Evolutionary conservation across 2,888 invertebrate species (phyloP).

Genomic region (Cephus pulcher): DNA sequence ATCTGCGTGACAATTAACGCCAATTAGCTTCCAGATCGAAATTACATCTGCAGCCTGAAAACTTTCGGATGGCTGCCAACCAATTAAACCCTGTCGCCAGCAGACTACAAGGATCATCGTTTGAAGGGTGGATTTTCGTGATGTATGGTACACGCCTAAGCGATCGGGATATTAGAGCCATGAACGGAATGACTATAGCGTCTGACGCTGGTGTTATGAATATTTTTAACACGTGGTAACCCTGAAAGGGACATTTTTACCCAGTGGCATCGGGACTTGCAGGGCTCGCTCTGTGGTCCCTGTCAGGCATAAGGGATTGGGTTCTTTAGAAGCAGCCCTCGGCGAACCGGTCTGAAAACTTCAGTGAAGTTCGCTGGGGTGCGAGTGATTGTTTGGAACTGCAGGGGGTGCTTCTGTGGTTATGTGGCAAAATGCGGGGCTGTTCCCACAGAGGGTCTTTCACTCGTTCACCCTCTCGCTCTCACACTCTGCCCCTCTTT

Average conservation of each 20-base stretch:
- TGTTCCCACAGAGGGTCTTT: conserved; percentile 38
- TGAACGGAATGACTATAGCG: neutral
- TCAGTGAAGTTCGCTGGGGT: conserved; percentile 6
- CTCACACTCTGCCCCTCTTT: conserved; percentile 13
- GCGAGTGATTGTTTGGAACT: conserved; percentile 48
- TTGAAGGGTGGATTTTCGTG: neutral
- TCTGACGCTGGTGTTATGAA: neutral
- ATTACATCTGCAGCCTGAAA: neutral
- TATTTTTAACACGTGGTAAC: neutral
- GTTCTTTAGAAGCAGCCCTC: conserved; percentile 32
- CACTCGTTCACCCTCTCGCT: conserved; percentile 13
- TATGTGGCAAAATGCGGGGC: conserved; percentile 44
- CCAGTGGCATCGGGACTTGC: neutral
- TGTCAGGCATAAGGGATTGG: conserved; percentile 26
- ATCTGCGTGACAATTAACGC: neutral
- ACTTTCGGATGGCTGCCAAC: neutral
- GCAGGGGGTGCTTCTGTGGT: conserved; percentile 40
- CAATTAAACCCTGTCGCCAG: neutral
- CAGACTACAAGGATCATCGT: neutral
- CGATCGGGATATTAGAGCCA: neutral
- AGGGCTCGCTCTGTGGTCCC: neutral
- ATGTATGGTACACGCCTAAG: neutral
- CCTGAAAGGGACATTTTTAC: conserved; percentile 3
- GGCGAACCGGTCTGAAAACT: conserved; percentile 7
- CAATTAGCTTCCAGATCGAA: neutral